Base-by-base conservation (phyloP, 2,888 invertebrate genomes). In the Idaea straminata region DNA sequence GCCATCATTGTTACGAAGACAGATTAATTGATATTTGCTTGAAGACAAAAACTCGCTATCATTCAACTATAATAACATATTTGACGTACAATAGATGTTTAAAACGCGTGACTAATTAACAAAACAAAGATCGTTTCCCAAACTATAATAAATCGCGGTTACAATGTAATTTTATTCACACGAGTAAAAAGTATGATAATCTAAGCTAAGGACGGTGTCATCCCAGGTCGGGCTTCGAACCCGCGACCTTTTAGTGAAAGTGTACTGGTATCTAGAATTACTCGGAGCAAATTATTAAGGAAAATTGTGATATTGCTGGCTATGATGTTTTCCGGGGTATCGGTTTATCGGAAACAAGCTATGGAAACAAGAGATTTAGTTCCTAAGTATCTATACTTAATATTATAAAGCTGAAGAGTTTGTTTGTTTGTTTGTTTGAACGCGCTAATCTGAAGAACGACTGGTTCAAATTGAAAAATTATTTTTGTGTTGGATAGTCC, bases 171-270 rank as follows among this genome's bases (percentile, higher is more conserved):
- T 59, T 25, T 25, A 6, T 59, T 59, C 59, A 25, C 59, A 59
- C 13, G 10, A 35, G 62, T 36, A 62, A 62, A 61, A 65, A 68
- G 47, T 62, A 61, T 61, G 64, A 62, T 57, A 60, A 57, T 62
- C 6, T 15, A 47, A 47, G 47, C 57, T 59, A 36, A 64, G 36
- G 64, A 57, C 63, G 70, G 69, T 75, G 59, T 59, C 59, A 74
- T 74, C 77, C 67, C 74, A 69, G 77, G 77, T 75, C 81, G 80
- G 80, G 75, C 82, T 71, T 81, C 85, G 86, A 86, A 84, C 87
- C 81, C 78, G 74, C 77, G 84, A 87, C 79, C 86, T 80, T 76
- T 69, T 66, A 77, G 87, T 79, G 88, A 88, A 88, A 87, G 87
- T 79, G 76, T 78, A 81, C 76, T 77, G 74, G 74, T 78, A 78